Evolutionary conservation across 2,113 vertebrate species (phyloP).

Genomic region (Meleagris gallopavo): DNA sequence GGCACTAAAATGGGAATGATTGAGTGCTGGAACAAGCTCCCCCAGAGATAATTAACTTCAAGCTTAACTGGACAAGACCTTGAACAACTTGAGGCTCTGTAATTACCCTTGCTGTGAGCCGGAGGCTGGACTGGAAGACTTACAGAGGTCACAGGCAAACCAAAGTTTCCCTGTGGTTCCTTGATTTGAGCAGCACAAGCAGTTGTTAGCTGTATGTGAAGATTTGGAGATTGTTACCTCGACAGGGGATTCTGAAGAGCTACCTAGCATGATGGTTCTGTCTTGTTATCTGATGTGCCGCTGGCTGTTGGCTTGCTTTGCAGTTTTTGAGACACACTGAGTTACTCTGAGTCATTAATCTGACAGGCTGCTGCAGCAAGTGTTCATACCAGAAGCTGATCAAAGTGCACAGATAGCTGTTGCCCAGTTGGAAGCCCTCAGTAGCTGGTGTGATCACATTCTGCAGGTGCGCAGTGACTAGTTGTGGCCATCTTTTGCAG

Average conservation of each 20-base stretch:
- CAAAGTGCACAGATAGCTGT: neutral
- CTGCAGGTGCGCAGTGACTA: neutral
- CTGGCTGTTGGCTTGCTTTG: neutral
- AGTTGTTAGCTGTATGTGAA: neutral
- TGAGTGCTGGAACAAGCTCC: neutral
- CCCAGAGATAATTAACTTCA: neutral
- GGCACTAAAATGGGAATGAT: neutral
- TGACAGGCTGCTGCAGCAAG: neutral
- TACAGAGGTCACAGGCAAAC: neutral
- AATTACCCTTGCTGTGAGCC: neutral
- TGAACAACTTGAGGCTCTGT: neutral
- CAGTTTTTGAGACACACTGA: neutral
- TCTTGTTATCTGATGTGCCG: neutral
- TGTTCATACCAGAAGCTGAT: neutral
- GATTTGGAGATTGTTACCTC: neutral
- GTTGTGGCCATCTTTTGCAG: neutral
- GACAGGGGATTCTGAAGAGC: neutral
- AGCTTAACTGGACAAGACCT: neutral
- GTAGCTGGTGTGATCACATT: neutral
- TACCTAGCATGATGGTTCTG: neutral
- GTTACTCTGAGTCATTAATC: neutral
- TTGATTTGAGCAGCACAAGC: neutral
- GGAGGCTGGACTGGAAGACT: neutral
- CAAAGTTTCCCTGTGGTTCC: neutral
- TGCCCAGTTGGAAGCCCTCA: neutral